Evolutionary conservation across 2,113 vertebrate genomes (phyloP).

Genomic region (Python bivittatus): DNA sequence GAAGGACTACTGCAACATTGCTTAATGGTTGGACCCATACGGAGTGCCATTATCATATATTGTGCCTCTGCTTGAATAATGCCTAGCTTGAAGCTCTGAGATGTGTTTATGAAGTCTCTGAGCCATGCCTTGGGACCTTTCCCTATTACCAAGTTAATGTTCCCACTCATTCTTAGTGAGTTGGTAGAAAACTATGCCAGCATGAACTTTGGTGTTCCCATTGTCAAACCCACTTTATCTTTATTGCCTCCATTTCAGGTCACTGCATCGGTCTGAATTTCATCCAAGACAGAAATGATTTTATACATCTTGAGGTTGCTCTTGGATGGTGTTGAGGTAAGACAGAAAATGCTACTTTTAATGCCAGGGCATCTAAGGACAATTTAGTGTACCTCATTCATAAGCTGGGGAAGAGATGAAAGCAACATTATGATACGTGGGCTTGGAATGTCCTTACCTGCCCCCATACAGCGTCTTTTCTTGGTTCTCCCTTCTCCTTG

Average conservation of each 20-base stretch:
- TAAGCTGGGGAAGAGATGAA: background rate
- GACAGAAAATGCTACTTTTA: background rate
- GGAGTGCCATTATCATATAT: background rate
- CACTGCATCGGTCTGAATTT: background rate
- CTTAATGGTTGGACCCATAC: background rate
- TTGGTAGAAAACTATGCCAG: background rate
- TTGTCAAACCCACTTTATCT: background rate
- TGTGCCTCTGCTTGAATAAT: background rate
- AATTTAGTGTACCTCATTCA: background rate
- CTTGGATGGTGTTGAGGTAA: background rate
- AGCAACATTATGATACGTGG: background rate
- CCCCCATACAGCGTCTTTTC: background rate
- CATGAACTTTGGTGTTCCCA: background rate
- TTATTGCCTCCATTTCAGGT: background rate
- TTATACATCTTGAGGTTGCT: background rate
- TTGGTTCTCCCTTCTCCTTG: background rate
- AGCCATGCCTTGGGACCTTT: background rate
- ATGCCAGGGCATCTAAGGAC: background rate
- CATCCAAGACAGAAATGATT: background rate
- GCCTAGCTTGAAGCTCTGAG: background rate
- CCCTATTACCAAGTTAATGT: background rate
- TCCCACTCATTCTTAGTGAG: background rate
- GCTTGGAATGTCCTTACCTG: background rate
- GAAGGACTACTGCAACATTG: background rate
- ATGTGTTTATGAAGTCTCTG: background rate